Percentiles rank a stretch among this genome's conserved stretches.
These are phyloP conservation scores for Labia minor DNA, from an alignment of 2,888 invertebrate genomes.

Conservation along the genomic window DNA sequence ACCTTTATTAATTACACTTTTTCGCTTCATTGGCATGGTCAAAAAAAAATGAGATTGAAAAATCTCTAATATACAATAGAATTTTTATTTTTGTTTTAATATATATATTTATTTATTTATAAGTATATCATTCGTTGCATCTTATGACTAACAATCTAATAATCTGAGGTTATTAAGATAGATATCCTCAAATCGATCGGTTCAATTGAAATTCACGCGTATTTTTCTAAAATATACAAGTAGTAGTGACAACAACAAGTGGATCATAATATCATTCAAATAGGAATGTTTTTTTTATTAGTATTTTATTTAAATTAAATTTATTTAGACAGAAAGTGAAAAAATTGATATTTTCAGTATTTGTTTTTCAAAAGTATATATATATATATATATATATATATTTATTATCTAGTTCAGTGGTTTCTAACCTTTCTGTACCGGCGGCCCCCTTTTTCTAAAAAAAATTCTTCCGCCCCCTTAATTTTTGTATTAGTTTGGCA, in stretches of 20 bases:
- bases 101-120: too few relatives aligned
- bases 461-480: too few relatives aligned
- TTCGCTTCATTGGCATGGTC: not conserved
- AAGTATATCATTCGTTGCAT: not conserved
- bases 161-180: not conserved
- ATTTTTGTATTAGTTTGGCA: too few relatives aligned
- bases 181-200: not conserved
- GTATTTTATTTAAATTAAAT: not conserved
- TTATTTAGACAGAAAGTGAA: too few relatives aligned
- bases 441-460: too few relatives aligned
- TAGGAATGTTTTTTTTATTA: not conserved
- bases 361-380: not conserved
- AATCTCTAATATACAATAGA: not conserved
- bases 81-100: not conserved
- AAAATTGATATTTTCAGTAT: too few relatives aligned
- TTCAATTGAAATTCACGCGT: not conserved
- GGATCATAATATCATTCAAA: not conserved
- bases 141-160: not conserved
- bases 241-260: conserved; percentile 4
- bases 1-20: not conserved
- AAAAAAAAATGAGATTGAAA: not conserved
- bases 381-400: too few relatives aligned
- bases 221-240: not conserved
- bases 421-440: too few relatives aligned
- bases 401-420: too few relatives aligned